These are phyloP conservation scores for Eristalis arbustorum DNA, from an alignment of 2,888 invertebrate genomes.

Conservation along the genomic window DNA sequence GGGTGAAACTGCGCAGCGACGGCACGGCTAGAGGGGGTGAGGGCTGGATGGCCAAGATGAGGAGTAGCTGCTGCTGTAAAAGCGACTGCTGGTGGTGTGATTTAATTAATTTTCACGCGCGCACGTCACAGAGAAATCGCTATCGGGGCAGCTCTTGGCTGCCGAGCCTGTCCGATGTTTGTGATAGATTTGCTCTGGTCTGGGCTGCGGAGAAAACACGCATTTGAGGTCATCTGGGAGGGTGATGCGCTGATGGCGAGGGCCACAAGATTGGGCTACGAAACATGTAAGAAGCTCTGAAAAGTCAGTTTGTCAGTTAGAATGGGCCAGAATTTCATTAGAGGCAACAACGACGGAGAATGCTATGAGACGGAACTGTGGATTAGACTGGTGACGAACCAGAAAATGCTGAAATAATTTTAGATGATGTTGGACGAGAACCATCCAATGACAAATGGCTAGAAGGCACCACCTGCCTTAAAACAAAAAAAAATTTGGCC, in stretches of 20 bases:
- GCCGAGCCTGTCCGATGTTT: neutral
- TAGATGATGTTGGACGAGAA: too few relatives aligned
- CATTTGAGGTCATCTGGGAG: neutral
- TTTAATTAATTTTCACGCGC: conserved; percentile 69
- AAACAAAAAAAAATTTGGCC: too few relatives aligned
- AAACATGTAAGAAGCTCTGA: too few relatives aligned
- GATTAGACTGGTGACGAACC: too few relatives aligned
- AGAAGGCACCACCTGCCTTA: too few relatives aligned
- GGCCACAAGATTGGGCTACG: too few relatives aligned
- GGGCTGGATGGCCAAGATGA: neutral
- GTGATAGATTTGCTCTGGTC: neutral
- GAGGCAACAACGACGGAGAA: too few relatives aligned
- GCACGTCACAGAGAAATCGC: conserved; percentile 46
- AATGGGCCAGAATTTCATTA: too few relatives aligned
- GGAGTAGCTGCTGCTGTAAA: conserved; percentile 11
- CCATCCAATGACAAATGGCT: too few relatives aligned
- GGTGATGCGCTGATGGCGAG: neutral
- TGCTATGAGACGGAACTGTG: too few relatives aligned
- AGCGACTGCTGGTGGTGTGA: conserved; percentile 47
- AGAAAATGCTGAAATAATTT: too few relatives aligned
- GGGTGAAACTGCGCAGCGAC: conserved; percentile 8
- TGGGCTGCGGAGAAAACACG: neutral
- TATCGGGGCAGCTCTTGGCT: conserved; percentile 18
- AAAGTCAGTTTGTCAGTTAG: too few relatives aligned
- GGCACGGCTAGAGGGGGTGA: neutral